A percentile compares a stretch with the other conserved stretches of the same genome.
phyloP scores from a whole-genome alignment of 2,113 vertebrate species.

The Zootoca vivipara region DNA sequence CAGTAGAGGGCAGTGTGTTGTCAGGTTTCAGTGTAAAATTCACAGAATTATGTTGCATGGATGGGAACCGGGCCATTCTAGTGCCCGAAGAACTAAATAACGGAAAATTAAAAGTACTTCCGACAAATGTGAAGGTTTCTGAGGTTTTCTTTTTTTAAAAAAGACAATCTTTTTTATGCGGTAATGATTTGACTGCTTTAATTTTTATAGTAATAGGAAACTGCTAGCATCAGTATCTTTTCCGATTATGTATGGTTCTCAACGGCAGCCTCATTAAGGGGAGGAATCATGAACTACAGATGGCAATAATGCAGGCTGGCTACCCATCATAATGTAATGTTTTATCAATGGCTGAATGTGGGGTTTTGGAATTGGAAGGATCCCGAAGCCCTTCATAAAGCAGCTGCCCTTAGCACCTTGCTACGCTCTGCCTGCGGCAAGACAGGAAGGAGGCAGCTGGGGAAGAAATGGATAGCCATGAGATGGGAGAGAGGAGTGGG shows the following conservation, averaged over 20 bases:
- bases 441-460: slow-evolving; percentile 21
- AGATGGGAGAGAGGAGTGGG: not conserved
- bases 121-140: slow-evolving; percentile 36
- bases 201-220: slow-evolving; percentile 63
- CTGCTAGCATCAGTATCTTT: slow-evolving; percentile 50
- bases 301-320: slow-evolving; percentile 59
- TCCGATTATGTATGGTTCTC: slow-evolving; percentile 39
- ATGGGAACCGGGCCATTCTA: slow-evolving; percentile 46
- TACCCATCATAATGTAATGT: slow-evolving; percentile 62
- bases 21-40: slow-evolving; percentile 62
- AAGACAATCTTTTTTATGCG: slow-evolving; percentile 37
- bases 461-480: not conserved
- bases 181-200: slow-evolving; percentile 52
- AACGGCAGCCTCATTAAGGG: slow-evolving; percentile 63
- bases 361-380: slow-evolving; percentile 62
- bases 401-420: slow-evolving; percentile 45
- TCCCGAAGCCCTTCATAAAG: slow-evolving; percentile 56
- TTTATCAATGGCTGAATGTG: slow-evolving; percentile 63
- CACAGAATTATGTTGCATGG: slow-evolving; percentile 33
- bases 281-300: slow-evolving; percentile 39
- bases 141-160: slow-evolving; percentile 34
- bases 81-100: slow-evolving; percentile 55
- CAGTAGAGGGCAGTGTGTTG: slow-evolving; percentile 74
- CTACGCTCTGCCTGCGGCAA: slow-evolving; percentile 48
- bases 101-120: slow-evolving; percentile 62